These are phyloP conservation scores for Phymorhynchus buccinoides DNA, from an alignment of 1,140 invertebrate genomes.

Conservation along the genomic window DNA sequence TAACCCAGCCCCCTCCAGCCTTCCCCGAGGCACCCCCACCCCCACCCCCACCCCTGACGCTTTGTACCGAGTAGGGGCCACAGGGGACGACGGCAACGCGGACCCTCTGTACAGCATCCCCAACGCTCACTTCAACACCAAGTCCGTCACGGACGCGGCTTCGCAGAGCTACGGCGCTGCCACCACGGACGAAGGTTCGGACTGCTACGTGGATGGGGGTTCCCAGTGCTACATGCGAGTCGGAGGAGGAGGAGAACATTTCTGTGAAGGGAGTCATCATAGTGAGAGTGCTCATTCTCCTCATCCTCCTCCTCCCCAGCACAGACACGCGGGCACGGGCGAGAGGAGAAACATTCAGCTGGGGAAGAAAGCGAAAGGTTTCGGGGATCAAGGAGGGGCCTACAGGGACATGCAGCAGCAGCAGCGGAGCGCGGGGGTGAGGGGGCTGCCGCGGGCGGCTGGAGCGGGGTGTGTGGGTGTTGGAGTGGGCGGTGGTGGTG, in stretches of 20 bases:
- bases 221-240: slow-evolving; percentile 39
- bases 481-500: slow-evolving; percentile 52
- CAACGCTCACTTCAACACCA: slow-evolving; percentile 38
- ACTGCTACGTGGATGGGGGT: slow-evolving; percentile 24
- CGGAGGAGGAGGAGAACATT: slow-evolving; percentile 46
- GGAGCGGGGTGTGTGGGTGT: slow-evolving; percentile 34
- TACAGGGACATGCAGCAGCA: slow-evolving; percentile 50
- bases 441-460: slow-evolving; percentile 18
- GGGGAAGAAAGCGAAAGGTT: no score
- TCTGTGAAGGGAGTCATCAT: slow-evolving; percentile 45
- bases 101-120: slow-evolving; percentile 40
- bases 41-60: slow-evolving; percentile 42
- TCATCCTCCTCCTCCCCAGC: slow-evolving; percentile 33
- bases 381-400: no score
- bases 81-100: neutral
- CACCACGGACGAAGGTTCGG: neutral
- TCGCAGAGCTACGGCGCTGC: neutral
- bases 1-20: slow-evolving; percentile 55
- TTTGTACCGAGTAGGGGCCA: neutral
- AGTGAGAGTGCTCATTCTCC: slow-evolving; percentile 43
- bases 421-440: slow-evolving; percentile 32
- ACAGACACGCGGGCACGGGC: no score
- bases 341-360: no score
- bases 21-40: slow-evolving; percentile 61
- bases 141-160: neutral